Evolutionary conservation across 2,888 invertebrate species (phyloP).

Genomic region (Clepsis dumicolana): DNA sequence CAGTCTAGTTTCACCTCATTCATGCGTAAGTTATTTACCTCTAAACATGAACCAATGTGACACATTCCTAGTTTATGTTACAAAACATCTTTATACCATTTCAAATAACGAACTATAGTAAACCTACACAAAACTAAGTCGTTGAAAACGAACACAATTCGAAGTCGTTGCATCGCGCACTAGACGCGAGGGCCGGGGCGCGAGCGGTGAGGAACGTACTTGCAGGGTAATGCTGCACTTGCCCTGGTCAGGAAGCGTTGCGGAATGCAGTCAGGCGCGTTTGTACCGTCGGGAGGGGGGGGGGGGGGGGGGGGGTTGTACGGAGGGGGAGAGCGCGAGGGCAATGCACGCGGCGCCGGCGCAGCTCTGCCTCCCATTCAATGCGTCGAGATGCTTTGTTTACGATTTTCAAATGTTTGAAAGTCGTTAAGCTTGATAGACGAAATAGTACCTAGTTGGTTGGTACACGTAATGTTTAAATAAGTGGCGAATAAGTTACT

Average conservation of each 20-base stretch:
- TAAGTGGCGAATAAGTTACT: neutral
- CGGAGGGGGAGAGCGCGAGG: slow-evolving; percentile 64
- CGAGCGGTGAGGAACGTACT: slow-evolving; percentile 68
- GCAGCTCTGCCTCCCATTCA: slow-evolving; percentile 77
- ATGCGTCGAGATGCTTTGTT: slow-evolving; percentile 70
- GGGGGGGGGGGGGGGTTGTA: slow-evolving; percentile 47
- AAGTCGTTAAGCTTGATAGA: slow-evolving; percentile 44
- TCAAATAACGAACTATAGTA: neutral
- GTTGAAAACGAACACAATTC: slow-evolving; percentile 25
- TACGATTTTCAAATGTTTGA: slow-evolving; percentile 64
- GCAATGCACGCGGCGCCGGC: slow-evolving; percentile 81
- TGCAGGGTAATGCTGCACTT: slow-evolving; percentile 83
- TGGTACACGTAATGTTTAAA: neutral
- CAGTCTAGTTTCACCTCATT: too few relatives aligned
- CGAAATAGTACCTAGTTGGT: neutral
- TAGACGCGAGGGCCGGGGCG: slow-evolving; percentile 56
- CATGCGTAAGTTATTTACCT: too few relatives aligned
- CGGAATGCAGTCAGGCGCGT: slow-evolving; percentile 86
- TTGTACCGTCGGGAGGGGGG: slow-evolving; percentile 60
- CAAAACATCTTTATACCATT: too few relatives aligned
- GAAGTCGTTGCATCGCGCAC: slow-evolving; percentile 44
- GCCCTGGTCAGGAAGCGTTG: slow-evolving; percentile 85
- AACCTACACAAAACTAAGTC: neutral
- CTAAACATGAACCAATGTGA: too few relatives aligned
- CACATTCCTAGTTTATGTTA: too few relatives aligned